phyloP scores from a whole-genome alignment of 2,888 invertebrate species.

The Apamea sordens region DNA sequence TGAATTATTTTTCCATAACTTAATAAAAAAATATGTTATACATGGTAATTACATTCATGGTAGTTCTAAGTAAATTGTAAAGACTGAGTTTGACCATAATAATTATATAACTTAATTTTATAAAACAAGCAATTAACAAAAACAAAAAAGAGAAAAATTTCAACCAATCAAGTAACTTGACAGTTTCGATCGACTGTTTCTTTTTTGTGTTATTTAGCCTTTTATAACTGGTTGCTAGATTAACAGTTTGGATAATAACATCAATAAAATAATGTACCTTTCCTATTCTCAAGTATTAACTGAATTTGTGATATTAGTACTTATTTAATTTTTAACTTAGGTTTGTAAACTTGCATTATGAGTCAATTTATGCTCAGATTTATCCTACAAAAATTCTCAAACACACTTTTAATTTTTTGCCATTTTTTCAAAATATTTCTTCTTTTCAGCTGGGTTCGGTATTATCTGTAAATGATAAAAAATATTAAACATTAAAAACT shows the following conservation, averaged over 20 bases:
- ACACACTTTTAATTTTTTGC: constrained; percentile 82
- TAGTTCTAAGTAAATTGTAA: constrained; percentile 2
- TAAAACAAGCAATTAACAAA: not conserved
- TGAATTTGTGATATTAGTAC: constrained; percentile 23
- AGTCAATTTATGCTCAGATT: constrained; percentile 5
- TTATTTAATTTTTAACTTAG: not conserved
- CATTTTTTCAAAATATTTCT: constrained; percentile 94
- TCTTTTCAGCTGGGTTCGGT: constrained; percentile 94
- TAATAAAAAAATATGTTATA: not conserved
- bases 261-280: not conserved
- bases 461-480: constrained; percentile 92
- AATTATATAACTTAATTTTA: too few species aligned
- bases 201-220: not conserved
- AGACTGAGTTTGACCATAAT: not conserved
- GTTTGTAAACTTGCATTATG: not conserved
- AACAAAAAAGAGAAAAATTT: not conserved
- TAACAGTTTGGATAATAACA: not conserved
- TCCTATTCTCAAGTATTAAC: not conserved
- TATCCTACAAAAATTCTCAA: not conserved
- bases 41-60: not conserved
- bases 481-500: constrained; percentile 17
- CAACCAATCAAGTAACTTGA: not conserved
- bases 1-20: not conserved
- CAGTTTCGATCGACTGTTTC: not conserved
- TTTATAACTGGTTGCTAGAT: not conserved